Base-by-base conservation (phyloP, 2,113 vertebrate species). In the Otocyon megalotis region DNA sequence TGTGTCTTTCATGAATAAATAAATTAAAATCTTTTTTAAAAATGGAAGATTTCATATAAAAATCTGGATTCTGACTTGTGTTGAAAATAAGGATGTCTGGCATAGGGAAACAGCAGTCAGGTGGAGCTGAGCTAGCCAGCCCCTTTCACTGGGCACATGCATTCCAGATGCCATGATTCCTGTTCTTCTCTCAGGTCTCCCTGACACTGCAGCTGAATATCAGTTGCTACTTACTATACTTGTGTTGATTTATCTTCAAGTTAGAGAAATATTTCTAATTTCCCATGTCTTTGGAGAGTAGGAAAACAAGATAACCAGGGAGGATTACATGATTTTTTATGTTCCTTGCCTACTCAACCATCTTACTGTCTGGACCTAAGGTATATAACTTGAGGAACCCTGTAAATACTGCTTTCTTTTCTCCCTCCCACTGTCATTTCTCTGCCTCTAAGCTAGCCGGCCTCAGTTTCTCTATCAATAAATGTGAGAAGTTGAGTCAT, bases 61-160 rank as follows among this genome's bases (percentile, higher is more conserved):
- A 93, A 60, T 67, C 56, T 87, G 53, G 32, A 5, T 90, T 93
- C 69, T 93, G 74, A 69, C 72, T 93, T 88, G 26, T 88, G 22
- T 24, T 86, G 7, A 54, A 81, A 85, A 76, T 19, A 32, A 35
- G 43, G 11, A 71, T 81, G 56, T 58, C 56, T 69, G 77, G 56
- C 43, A 63, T 15, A n/a, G 80, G 37, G 60, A 28, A 35, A 53
- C 65, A 28, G 69, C 54, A 54, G n/a, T n/a, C 20, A n/a, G 71
- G 48, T 35, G 9, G n/a, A 60, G 58, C 53, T 54, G n/a, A 20
- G 72, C 35, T 28, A 35, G n/a, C 63, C 58, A 50, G 67, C 3
- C 24, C 71, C 28, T 90, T 63, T 54, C 14, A 24, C 4, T 60
- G 48, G 81, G 62, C 22, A 53, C 56, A 11, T 19, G 5, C 0